These are phyloP conservation scores for Calameuta idolon DNA, from an alignment of 2,888 invertebrate genomes.

Conservation along the genomic window DNA sequence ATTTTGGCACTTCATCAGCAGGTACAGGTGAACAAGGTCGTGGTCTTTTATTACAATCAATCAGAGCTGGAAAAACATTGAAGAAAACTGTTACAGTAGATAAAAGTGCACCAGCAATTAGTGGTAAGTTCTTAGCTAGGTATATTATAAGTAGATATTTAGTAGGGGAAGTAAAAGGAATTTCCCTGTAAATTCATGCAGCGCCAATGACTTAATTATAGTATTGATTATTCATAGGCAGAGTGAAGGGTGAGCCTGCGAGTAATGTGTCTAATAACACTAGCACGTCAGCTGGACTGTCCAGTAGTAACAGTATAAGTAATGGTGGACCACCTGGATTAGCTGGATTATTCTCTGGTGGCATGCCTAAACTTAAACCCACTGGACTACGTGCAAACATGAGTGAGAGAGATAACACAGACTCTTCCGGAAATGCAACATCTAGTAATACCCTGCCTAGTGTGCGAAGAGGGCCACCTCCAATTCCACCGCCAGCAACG, in stretches of 20 bases:
- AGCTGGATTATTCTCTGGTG: constrained; percentile 84
- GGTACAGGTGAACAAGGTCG: constrained; percentile 71
- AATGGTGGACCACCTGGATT: constrained; percentile 66
- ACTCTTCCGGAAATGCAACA: constrained; percentile 37
- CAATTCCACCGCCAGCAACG: constrained; percentile 78
- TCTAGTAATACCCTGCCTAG: constrained; percentile 33
- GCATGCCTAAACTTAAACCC: constrained; percentile 85
- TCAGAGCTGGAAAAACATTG: constrained; percentile 83
- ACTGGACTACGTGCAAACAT: constrained; percentile 70
- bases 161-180: not conserved
- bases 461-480: constrained; percentile 80
- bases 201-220: not conserved
- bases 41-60: constrained; percentile 82
- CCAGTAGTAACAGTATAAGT: constrained; percentile 41
- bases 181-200: not conserved
- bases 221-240: constrained; percentile 42
- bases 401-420: constrained; percentile 46
- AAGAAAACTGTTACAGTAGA: constrained; percentile 92
- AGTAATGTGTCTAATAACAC: constrained; percentile 52
- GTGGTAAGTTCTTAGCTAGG: constrained; percentile 70
- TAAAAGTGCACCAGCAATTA: constrained; percentile 84
- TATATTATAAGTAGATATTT: not conserved
- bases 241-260: constrained; percentile 57
- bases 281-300: constrained; percentile 18
- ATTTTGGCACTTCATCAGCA: constrained; percentile 66